phyloP scores from a whole-genome alignment of 2,888 invertebrate genomes.

The Amiota mariae region DNA sequence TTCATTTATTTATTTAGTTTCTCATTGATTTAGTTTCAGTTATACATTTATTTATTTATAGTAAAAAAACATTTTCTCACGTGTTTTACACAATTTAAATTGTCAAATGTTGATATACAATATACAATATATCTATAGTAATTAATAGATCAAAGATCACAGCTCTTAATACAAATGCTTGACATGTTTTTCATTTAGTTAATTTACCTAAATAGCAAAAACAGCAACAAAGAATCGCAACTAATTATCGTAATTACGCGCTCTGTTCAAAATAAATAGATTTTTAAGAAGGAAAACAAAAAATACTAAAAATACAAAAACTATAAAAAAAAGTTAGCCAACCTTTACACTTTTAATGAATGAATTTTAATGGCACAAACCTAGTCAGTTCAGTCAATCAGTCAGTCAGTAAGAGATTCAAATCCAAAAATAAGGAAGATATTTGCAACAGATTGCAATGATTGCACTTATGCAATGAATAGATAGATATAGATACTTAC shows the following conservation, averaged over 20 bases:
- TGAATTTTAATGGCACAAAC: not conserved
- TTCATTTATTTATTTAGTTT: too few species aligned
- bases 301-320: not conserved
- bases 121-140: not conserved
- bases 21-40: not conserved
- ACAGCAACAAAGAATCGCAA: conserved; percentile 14
- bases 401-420: too few species aligned
- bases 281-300: not conserved
- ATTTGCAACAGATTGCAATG: not conserved
- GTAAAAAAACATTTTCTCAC: not conserved
- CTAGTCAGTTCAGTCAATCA: not conserved
- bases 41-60: conserved; percentile 1
- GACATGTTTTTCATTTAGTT: not conserved
- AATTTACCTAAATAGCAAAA: conserved; percentile 2
- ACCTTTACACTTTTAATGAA: conserved; percentile 11
- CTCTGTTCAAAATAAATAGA: not conserved
- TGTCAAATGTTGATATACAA: not conserved
- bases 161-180: not conserved
- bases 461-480: conserved; percentile 1
- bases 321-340: not conserved
- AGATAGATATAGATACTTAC: too few species aligned
- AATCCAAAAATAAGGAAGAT: conserved; percentile 4
- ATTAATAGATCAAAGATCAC: not conserved
- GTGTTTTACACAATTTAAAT: not conserved
- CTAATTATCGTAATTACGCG: conserved; percentile 26